These are phyloP conservation scores for Ptycholaimellus sp. DNA, from an alignment of 2,888 invertebrate genomes.

Conservation along the genomic window DNA sequence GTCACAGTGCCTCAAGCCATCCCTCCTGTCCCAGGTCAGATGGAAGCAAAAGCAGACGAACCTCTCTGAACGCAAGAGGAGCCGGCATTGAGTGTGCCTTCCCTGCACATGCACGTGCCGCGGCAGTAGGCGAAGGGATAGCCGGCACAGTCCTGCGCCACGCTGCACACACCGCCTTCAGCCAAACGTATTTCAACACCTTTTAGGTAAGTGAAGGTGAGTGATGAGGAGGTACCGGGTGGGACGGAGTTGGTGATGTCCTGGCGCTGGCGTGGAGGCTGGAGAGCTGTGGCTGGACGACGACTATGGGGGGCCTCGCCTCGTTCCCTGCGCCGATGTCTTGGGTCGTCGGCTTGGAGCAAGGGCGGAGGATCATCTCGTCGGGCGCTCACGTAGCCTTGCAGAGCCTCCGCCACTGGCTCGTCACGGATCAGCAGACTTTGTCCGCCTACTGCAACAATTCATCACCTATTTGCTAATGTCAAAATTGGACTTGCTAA, in stretches of 20 bases:
- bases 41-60: slow-evolving; percentile 2
- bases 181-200: not conserved
- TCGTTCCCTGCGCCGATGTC: no score
- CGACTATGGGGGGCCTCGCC: no score
- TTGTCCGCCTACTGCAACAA: no score
- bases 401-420: no score
- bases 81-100: slow-evolving; percentile 22
- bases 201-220: slow-evolving; percentile 8
- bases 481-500: no score
- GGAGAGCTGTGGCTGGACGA: no score
- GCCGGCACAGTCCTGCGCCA: slow-evolving; percentile 21
- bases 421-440: no score
- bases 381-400: no score
- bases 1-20: slow-evolving; percentile 1
- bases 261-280: not conserved
- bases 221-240: not conserved
- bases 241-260: not conserved
- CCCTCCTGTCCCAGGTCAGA: slow-evolving; percentile 1
- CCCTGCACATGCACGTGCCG: slow-evolving; percentile 20
- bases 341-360: no score
- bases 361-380: no score
- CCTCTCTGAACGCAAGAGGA: slow-evolving; percentile 17
- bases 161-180: slow-evolving; percentile 15
- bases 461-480: no score
- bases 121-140: slow-evolving; percentile 23